These are phyloP conservation scores for Austrolebias charrua DNA, from an alignment of 2,797 vertebrate genomes.

Conservation along the genomic window DNA sequence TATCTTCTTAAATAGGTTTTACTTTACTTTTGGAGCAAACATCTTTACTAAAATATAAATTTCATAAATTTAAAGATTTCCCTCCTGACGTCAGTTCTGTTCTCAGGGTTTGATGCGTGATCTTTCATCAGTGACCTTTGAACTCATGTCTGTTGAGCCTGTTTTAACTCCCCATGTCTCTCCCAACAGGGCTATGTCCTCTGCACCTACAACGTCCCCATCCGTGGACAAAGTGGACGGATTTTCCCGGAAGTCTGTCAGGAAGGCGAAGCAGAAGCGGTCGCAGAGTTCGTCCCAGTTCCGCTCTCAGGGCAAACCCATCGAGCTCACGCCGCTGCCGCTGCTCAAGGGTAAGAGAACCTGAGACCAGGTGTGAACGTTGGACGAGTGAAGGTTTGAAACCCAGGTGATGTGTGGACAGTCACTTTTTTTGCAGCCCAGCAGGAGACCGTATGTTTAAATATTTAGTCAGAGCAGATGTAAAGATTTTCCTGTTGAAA, in stretches of 20 bases:
- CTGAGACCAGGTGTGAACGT: neutral
- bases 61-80: too few species aligned
- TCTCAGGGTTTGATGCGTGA: neutral
- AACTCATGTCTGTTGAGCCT: neutral
- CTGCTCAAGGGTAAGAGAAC: constrained; percentile 94
- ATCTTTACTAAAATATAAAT: too few species aligned
- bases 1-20: too few species aligned
- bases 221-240: constrained; percentile 99
- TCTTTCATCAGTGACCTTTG: neutral
- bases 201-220: constrained; percentile 98
- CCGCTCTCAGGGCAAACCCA: constrained; percentile 99
- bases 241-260: constrained; percentile 99
- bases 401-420: too few species aligned
- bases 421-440: too few species aligned
- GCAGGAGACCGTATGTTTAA: too few species aligned
- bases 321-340: constrained; percentile 96
- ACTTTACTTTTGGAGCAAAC: too few species aligned
- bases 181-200: constrained; percentile 98
- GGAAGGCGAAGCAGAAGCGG: constrained; percentile 99
- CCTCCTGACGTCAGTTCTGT: too few species aligned
- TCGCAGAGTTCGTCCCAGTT: constrained; percentile 99
- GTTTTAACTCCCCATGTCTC: constrained; percentile 23
- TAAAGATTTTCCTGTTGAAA: too few species aligned
- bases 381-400: too few species aligned
- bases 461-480: too few species aligned